phyloP scores from a whole-genome alignment of 2,113 vertebrate species.

The Bos indicus region DNA sequence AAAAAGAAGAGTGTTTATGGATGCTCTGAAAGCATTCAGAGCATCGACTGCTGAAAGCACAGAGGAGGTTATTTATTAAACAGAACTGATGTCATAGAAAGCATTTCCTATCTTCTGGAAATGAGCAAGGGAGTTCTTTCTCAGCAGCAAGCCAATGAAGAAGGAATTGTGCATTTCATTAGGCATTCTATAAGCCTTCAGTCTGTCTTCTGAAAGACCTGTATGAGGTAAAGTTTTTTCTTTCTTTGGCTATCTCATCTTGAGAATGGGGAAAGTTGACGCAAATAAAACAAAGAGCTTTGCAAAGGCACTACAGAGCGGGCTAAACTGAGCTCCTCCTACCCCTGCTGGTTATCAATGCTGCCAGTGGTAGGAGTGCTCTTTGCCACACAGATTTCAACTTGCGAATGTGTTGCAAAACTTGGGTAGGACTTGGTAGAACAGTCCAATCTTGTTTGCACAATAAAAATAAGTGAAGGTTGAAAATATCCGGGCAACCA shows the following conservation, averaged over 20 bases:
- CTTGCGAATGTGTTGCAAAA: constrained; percentile 15
- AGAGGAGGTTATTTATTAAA: background rate
- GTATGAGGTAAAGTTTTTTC: background rate
- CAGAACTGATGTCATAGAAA: background rate
- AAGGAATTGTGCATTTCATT: background rate
- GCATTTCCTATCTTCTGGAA: background rate
- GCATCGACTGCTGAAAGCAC: background rate
- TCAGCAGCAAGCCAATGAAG: background rate
- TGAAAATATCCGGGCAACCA: background rate
- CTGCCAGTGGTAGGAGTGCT: background rate
- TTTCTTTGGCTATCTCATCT: background rate
- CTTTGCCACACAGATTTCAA: constrained; percentile 10
- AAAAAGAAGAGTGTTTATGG: background rate
- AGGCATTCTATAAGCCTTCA: background rate
- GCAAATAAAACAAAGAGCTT: background rate
- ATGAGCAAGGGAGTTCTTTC: background rate
- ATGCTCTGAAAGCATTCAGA: background rate
- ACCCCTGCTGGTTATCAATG: background rate
- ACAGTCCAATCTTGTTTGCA: background rate
- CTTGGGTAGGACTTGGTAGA: background rate
- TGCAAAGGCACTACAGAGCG: background rate
- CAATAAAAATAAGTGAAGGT: constrained; percentile 32
- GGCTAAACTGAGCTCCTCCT: background rate
- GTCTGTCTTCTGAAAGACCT: background rate
- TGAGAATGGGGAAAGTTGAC: background rate